phyloP scores from a whole-genome alignment of 2,113 vertebrate genomes.

The mouse (Mus musculus) region GRCm39 chr17:84257001-84257500 shows the following conservation, averaged over 20 bases:
- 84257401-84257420: neutral
- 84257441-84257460: conserved; percentile 78
- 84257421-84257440: conserved; percentile 64
- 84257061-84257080: too few relatives aligned
- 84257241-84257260: neutral
- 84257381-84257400: conserved; percentile 4
- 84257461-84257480: conserved; percentile 83
- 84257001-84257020: neutral
- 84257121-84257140: too few relatives aligned
- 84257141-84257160: too few relatives aligned
- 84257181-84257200: conserved; percentile 4
- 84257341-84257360: neutral
- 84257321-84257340: conserved; percentile 49
- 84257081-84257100: too few relatives aligned
- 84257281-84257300: neutral
- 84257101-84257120: too few relatives aligned
- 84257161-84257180: neutral
- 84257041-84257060: too few relatives aligned
- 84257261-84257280: neutral
- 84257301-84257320: neutral
- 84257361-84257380: neutral
- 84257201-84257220: neutral
- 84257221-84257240: conserved; percentile 4
- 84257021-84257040: too few relatives aligned
- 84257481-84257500: conserved; percentile 82